Evolutionary conservation across 2,888 invertebrate genomes (phyloP), one percentile per base, ranked within the genome.

Genomic region (Pemphredon lugubris): DNA sequence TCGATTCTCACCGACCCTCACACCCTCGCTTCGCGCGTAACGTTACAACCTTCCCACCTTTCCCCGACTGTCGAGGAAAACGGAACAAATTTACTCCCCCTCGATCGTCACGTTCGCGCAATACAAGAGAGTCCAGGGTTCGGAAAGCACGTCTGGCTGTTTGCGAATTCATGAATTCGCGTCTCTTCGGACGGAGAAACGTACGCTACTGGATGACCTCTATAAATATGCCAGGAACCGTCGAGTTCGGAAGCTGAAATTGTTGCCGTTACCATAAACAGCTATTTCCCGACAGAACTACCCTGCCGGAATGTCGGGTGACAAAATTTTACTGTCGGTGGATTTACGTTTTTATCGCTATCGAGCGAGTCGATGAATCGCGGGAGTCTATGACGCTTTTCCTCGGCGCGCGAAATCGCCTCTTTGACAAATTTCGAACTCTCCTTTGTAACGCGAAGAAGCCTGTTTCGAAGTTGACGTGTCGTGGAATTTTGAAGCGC

Each of bases 191-290:
- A n/a, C 2, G 13, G 39, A 14, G 51, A 50, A 51, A 68, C 50
- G 26, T 20, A 45, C 11, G 20, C 16, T 16, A 7, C 21, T 40
- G 23, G 48, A 59, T 48, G n/a, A 40, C 45, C n/a, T 58, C 37
- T 48, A 50, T 50, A 60, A 60, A 48, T 55, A 55, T 54, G 26
- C 32, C 39, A 21, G 4, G 1, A 21, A 11, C 14, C 48, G 11
- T n/a, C 34, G 50, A 20, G 51, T 18, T 64, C 26, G 18, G 51
- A 20, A 40, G 55, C 55, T 2, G 39, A 34, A 58, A 32, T 51
- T 42, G 57, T 53, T 14, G 53, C 37, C 51, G 58, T 66, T 69
- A 58, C 26, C 67, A 34, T 66, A 69, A 69, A 69, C 34, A 58
- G 47, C 47, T 16, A 13, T 58, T 58, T 48, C 50, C 9, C 32